A percentile compares a stretch with the other conserved stretches of the same genome.
Evolutionary conservation across 2,797 vertebrate genomes (phyloP).

Genomic region (Melanotaenia nigrans): DNA sequence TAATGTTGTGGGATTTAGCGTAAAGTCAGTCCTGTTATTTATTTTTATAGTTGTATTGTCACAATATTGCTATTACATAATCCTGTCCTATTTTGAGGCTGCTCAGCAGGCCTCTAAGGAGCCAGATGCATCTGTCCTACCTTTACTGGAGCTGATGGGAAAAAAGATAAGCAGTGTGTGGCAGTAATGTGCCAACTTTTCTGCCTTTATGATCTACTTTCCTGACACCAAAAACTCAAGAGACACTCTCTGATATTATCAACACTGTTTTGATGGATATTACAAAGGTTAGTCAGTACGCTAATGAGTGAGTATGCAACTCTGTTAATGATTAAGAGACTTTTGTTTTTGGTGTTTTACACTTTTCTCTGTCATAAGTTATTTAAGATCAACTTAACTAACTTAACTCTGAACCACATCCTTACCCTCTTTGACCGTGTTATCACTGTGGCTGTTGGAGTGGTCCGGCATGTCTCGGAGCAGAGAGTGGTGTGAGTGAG

Average conservation of each 20-base stretch:
- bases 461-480: conserved; percentile 92
- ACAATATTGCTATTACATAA: conserved; percentile 53
- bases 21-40: conserved; percentile 16
- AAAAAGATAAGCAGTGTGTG: conserved; percentile 1
- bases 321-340: background rate
- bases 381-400: background rate
- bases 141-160: conserved; percentile 25
- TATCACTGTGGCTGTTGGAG: conserved; percentile 96
- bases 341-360: too few species aligned
- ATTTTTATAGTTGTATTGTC: conserved; percentile 49
- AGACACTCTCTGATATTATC: background rate
- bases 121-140: conserved; percentile 14
- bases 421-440: conserved; percentile 90
- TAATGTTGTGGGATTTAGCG: conserved; percentile 1
- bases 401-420: background rate
- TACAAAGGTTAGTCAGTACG: background rate
- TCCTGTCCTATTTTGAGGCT: conserved; percentile 43
- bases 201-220: background rate
- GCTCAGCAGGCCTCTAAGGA: conserved; percentile 22
- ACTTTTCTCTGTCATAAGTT: background rate
- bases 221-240: background rate
- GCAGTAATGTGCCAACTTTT: background rate
- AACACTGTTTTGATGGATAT: background rate
- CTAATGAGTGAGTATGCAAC: background rate
- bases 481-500: conserved; percentile 95